A percentile compares a stretch with the other conserved stretches of the same genome.
Evolutionary conservation across 2,888 invertebrate species (phyloP).

Genomic region (Gastrophysa polygoni): DNA sequence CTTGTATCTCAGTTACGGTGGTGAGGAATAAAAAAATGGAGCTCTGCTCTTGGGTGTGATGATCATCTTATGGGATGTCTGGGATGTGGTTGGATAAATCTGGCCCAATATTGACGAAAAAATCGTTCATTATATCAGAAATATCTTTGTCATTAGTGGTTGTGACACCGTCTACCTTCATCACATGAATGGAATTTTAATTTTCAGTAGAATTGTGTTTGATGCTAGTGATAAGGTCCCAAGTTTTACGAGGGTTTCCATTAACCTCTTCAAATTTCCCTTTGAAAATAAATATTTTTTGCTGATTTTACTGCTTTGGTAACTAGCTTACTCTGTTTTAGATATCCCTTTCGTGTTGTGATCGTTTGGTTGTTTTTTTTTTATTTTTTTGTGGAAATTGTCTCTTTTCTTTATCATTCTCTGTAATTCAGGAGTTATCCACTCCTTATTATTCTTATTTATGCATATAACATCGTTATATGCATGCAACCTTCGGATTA

Average conservation of each 20-base stretch:
- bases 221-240: neutral
- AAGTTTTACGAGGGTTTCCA: no score
- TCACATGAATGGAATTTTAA: neutral
- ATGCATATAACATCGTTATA: no score
- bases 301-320: no score
- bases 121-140: neutral
- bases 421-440: neutral
- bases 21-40: neutral
- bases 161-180: neutral
- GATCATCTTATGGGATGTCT: neutral
- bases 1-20: neutral
- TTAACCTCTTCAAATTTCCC: no score
- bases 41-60: neutral
- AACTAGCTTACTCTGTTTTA: no score
- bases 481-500: no score
- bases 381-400: neutral
- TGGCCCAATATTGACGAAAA: neutral
- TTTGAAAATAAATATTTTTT: no score
- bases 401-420: slow-evolving; percentile 1
- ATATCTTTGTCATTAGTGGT: neutral
- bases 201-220: neutral
- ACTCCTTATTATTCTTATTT: neutral
- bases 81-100: neutral
- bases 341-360: no score
- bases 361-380: no score